phyloP scores from a whole-genome alignment of 2,888 invertebrate genomes.

The Drosophila pegasa region DNA sequence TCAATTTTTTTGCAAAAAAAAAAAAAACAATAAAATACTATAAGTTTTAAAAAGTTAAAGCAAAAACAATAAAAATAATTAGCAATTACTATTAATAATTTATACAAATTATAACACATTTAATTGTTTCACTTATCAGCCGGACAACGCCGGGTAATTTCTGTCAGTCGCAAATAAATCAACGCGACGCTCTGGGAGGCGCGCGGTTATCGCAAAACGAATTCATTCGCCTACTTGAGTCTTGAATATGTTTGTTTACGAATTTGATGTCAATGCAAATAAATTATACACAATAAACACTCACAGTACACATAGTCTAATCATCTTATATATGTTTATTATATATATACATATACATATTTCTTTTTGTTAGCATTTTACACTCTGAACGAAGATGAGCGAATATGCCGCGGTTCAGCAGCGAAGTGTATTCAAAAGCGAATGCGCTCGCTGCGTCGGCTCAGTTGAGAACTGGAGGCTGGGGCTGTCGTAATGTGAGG shows the following conservation, averaged over 20 bases:
- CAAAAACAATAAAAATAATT: no score
- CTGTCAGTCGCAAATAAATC: not conserved
- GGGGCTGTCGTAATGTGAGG: constrained; percentile 73
- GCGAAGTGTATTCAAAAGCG: not conserved
- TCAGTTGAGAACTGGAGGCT: constrained; percentile 41
- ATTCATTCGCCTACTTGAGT: not conserved
- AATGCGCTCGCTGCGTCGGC: not conserved
- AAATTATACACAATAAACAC: not conserved
- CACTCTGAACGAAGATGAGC: not conserved
- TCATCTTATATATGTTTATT: not conserved
- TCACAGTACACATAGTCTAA: not conserved
- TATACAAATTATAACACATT: no score
- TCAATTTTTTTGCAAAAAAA: not conserved
- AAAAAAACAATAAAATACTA: not conserved
- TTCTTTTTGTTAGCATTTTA: not conserved
- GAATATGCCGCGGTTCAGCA: constrained; percentile 8
- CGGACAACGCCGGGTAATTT: not conserved
- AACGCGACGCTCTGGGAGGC: not conserved
- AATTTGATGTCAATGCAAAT: constrained; percentile 17
- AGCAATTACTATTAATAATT: no score
- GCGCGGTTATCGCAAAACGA: not conserved
- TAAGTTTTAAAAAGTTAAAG: no score
- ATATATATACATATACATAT: not conserved
- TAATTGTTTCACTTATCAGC: no score
- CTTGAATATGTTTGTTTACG: constrained; percentile 8